Base-by-base conservation (phyloP, 2,113 vertebrate genomes). In the Colossoma macropomum region DNA sequence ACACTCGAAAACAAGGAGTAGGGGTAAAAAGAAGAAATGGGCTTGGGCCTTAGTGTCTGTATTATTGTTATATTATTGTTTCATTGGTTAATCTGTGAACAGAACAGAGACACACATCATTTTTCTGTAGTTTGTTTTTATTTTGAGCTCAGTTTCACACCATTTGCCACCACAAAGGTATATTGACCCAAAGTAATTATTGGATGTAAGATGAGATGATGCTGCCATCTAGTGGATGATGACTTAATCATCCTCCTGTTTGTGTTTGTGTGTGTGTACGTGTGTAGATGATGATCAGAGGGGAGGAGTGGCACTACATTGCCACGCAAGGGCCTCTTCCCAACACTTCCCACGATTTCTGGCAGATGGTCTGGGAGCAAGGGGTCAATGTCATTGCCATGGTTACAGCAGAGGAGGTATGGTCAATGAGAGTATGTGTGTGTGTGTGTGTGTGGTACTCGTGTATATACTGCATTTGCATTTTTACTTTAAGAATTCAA, bases 351-450 rank as follows among this genome's bases (percentile, higher is more conserved):
- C 96, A 95, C 86, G 98, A 99, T 88, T 99, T 99, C 90, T 99
- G 98, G 98, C 98, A 99, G 93, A 98, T 99, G 98, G 95, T 99
- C 79, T 99, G 98, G 98, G 98, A 99, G 72, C 97, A 99, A 92
- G 95, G 96, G 3, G 93, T 99, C 83, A 92, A 97, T 0, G 97
- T 99, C 81, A 98, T 99, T 78, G 96, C 97, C 50, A 99, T 99
- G 98, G 97, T 98, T 81, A 98, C 98, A 0, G 96, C 96, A 1
- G 98, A 99, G 82, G 97, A 99, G 95, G 98, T 99, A 79, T 23
- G 19, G 65, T 79, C 1, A 19, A 13, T 30, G 72, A 32, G 50
- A 32, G 54, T 76, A 54, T 60, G 28, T 76, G 50, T 60, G 54
- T 59, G 48, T 60, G 54, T 59, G 27, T 60, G 17, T 59, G 28